A percentile compares a stretch with the other conserved stretches of the same genome.
Conservation (phyloP, 2,797 vertebrate genomes). For the Lepus oiostolus region DNA sequence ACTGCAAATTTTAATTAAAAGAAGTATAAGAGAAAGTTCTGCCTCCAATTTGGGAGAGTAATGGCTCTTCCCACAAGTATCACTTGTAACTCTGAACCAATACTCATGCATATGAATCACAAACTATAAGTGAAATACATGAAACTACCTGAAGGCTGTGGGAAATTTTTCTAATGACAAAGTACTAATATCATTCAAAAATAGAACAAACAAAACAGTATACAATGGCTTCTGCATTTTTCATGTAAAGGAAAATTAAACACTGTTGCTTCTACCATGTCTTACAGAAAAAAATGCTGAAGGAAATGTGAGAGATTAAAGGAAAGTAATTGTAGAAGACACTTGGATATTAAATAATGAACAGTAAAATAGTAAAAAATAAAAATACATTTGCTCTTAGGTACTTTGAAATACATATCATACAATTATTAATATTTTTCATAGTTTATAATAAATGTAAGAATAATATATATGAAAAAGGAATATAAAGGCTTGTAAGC, state of each 20-base stretch:
- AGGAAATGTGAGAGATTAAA: background rate
- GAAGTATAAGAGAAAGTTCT: background rate
- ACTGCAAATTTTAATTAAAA: conserved; percentile 16
- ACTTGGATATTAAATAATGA: background rate
- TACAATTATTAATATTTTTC: conserved; percentile 4
- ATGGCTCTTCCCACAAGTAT: background rate
- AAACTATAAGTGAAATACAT: background rate
- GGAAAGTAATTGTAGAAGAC: background rate
- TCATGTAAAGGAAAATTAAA: background rate
- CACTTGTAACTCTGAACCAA: background rate
- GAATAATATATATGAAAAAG: background rate
- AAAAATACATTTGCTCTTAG: background rate
- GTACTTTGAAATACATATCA: background rate
- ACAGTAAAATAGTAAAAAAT: background rate
- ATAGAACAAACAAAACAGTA: background rate
- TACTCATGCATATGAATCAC: background rate
- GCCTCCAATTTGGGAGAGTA: background rate
- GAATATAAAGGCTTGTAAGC: background rate
- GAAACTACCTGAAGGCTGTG: background rate
- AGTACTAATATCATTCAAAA: conserved; percentile 30
- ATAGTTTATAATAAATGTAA: background rate
- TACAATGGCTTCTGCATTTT: background rate
- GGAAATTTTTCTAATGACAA: background rate
- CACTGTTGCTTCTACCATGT: background rate
- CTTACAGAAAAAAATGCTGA: background rate